A percentile compares a stretch with the other conserved stretches of the same genome.
phyloP scores from a whole-genome alignment of 2,888 invertebrate species.

The Dichetophora obliterata region DNA sequence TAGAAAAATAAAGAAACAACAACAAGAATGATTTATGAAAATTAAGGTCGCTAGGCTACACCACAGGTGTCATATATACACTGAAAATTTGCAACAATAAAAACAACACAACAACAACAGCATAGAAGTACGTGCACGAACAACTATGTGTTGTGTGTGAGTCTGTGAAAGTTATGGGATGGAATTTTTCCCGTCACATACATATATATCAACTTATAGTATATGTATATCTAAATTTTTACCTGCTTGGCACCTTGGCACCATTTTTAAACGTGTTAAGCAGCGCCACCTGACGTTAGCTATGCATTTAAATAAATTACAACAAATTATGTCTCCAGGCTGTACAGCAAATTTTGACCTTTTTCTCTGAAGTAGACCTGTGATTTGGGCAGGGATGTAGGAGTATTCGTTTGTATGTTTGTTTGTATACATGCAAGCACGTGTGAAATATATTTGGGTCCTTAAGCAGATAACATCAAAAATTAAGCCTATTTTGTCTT shows the following conservation, averaged over 20 bases:
- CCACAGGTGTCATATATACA: conserved; percentile 26
- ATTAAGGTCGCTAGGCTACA: conserved; percentile 35
- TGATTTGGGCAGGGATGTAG: too few species aligned
- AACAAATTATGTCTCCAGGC: conserved; percentile 28
- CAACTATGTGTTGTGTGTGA: not conserved
- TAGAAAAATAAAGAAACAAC: not conserved
- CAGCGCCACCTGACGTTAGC: conserved; percentile 2
- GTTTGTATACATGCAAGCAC: too few species aligned
- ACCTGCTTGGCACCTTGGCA: not conserved
- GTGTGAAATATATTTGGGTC: too few species aligned
- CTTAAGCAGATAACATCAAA: too few species aligned
- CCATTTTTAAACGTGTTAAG: conserved; percentile 3
- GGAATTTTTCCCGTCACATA: not conserved
- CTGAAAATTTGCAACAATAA: not conserved
- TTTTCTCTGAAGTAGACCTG: not conserved
- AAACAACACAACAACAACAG: not conserved
- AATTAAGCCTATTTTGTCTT: too few species aligned
- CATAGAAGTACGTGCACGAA: not conserved
- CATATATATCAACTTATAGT: too few species aligned
- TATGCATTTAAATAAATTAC: conserved; percentile 28
- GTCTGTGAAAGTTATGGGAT: not conserved
- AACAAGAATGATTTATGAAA: conserved; percentile 35
- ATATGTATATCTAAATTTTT: not conserved
- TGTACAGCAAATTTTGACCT: conserved; percentile 18
- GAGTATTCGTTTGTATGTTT: too few species aligned